Evolutionary conservation across 2,797 vertebrate genomes (phyloP).

Genomic region (Pipistrellus pygmaeus): DNA sequence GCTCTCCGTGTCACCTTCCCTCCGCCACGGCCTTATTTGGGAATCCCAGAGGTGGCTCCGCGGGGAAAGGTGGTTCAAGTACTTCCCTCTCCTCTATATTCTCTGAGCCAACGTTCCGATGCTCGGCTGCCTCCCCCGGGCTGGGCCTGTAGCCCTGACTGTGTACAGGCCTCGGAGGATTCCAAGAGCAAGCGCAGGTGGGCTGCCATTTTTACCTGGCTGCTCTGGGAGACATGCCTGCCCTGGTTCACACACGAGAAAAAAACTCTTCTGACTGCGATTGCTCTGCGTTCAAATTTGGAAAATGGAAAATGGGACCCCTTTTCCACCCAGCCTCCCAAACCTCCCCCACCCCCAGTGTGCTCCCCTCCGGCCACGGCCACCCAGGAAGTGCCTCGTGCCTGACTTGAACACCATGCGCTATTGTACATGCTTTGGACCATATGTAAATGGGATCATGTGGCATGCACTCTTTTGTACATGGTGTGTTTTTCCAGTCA

Average conservation of each 20-base stretch:
- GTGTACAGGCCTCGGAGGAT: constrained; percentile 44
- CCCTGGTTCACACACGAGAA: not conserved
- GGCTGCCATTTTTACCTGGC: not conserved
- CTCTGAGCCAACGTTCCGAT: constrained; percentile 11
- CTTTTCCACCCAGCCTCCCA: no score
- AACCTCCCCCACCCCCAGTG: not conserved
- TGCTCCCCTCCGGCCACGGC: not conserved
- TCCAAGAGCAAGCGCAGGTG: not conserved
- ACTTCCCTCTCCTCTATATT: constrained; percentile 35
- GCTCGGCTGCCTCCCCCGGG: not conserved
- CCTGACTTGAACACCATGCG: not conserved
- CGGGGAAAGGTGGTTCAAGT: constrained; percentile 62
- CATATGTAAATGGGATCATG: not conserved
- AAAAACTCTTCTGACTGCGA: not conserved
- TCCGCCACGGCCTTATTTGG: constrained; percentile 70
- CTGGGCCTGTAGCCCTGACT: not conserved
- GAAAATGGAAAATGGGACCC: not conserved
- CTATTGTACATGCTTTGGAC: not conserved
- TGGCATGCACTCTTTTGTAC: not conserved
- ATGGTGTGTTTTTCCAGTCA: not conserved
- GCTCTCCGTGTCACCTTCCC: constrained; percentile 44
- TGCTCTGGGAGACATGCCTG: not conserved
- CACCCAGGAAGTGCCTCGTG: not conserved
- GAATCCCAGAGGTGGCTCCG: constrained; percentile 65
- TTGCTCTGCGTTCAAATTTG: constrained; percentile 1